phyloP scores from a whole-genome alignment of 2,113 vertebrate genomes.

The Halichoerus grypus region DNA sequence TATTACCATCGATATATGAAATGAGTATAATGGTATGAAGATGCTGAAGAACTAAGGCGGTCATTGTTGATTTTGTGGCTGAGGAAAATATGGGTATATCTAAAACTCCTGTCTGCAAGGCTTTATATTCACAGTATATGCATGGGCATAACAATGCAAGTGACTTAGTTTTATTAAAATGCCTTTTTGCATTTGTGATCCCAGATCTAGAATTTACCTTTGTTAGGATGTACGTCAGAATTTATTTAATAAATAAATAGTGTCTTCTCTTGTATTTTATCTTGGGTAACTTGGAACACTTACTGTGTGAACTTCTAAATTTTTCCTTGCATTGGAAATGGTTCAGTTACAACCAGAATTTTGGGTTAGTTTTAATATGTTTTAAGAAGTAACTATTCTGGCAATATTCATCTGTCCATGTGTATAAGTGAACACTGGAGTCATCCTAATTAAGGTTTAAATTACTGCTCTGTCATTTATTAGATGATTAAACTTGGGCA shows the following conservation, averaged over 20 bases:
- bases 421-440: background rate
- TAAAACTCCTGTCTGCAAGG: background rate
- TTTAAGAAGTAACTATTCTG: background rate
- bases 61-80: background rate
- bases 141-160: background rate
- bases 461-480: background rate
- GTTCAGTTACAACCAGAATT: background rate
- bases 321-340: background rate
- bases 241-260: slow-evolving; percentile 15
- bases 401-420: background rate
- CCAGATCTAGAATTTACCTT: background rate
- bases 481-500: background rate
- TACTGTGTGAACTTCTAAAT: background rate
- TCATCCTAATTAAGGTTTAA: background rate
- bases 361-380: background rate
- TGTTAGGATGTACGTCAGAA: background rate
- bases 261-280: background rate
- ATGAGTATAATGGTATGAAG: background rate
- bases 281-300: background rate
- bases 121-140: background rate
- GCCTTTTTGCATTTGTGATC: background rate
- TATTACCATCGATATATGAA: background rate
- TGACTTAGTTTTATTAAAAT: background rate
- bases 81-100: background rate
- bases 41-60: background rate